Evolutionary conservation across 2,797 vertebrate species (phyloP).

Genomic region (Aldrovandia affinis): DNA sequence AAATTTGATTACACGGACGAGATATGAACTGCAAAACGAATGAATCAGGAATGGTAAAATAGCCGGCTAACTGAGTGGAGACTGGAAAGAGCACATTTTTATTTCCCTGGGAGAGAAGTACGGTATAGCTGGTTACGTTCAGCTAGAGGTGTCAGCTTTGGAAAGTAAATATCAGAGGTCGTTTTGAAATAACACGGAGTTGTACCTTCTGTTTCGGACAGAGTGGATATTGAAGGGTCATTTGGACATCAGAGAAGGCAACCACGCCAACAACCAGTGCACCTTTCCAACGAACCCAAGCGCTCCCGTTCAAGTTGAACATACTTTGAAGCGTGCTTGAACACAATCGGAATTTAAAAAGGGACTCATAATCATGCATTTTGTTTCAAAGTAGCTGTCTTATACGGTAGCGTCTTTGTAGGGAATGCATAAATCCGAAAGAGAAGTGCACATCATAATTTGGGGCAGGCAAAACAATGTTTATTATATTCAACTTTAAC

Average conservation of each 20-base stretch:
- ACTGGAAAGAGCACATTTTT: conserved; percentile 28
- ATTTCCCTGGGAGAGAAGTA: conserved; percentile 23
- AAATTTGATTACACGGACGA: conserved; percentile 34
- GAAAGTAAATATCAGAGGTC: conserved; percentile 34
- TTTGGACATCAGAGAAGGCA: conserved; percentile 36
- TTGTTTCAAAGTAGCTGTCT: conserved; percentile 44
- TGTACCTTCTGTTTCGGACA: conserved; percentile 16
- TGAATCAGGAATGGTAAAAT: conserved; percentile 28
- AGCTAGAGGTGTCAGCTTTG: conserved; percentile 30
- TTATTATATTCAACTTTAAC: conserved; percentile 39
- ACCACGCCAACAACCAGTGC: conserved; percentile 22
- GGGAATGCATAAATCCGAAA: conserved; percentile 17
- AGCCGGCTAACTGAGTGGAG: conserved; percentile 12
- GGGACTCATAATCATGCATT: conserved; percentile 23
- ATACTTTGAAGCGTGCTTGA: conserved; percentile 14
- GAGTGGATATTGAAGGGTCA: conserved; percentile 37
- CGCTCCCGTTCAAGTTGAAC: conserved; percentile 14
- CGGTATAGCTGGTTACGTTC: conserved; percentile 22
- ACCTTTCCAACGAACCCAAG: conserved; percentile 29
- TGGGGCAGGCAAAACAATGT: conserved; percentile 32
- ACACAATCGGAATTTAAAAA: conserved; percentile 24
- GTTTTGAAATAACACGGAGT: conserved; percentile 31
- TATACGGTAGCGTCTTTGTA: conserved; percentile 41
- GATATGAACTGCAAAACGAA: conserved; percentile 43
- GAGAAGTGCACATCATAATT: conserved; percentile 15